Evolutionary conservation across 2,888 invertebrate genomes (phyloP).

Genomic region (Polyploca ridens): DNA sequence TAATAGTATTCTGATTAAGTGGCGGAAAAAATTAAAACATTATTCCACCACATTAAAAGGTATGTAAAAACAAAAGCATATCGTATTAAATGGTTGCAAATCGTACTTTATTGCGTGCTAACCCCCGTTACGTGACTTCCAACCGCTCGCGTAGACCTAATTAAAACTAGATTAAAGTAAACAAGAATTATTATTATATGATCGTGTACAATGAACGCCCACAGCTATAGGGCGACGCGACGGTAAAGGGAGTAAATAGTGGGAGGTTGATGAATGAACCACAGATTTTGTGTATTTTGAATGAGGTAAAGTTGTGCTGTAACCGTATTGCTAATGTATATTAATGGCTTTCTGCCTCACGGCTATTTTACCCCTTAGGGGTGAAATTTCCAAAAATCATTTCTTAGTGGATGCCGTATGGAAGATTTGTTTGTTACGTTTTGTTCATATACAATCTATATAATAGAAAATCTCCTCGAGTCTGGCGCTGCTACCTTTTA

Average conservation of each 20-base stretch:
- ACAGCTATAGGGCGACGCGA: slow-evolving; percentile 13
- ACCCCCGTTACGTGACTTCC: slow-evolving; percentile 37
- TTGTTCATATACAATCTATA: too few relatives aligned
- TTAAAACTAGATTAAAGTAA: slow-evolving; percentile 37
- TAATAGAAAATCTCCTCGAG: too few relatives aligned
- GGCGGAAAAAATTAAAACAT: too few relatives aligned
- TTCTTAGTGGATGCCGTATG: too few relatives aligned
- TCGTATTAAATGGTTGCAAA: background rate
- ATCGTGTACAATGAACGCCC: background rate
- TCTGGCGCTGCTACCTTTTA: too few relatives aligned
- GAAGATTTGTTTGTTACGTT: too few relatives aligned
- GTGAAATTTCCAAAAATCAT: too few relatives aligned
- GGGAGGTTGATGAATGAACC: background rate
- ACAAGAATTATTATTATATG: slow-evolving; percentile 22
- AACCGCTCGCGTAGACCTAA: slow-evolving; percentile 40
- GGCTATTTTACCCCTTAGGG: too few relatives aligned
- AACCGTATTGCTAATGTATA: too few relatives aligned
- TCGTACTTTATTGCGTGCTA: slow-evolving; percentile 17
- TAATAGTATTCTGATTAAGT: too few relatives aligned
- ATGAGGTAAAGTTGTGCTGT: background rate
- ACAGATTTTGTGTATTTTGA: slow-evolving; percentile 2
- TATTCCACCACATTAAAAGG: too few relatives aligned
- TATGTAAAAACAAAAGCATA: background rate
- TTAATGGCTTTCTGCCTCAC: too few relatives aligned
- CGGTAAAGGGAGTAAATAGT: slow-evolving; percentile 21